A percentile compares a stretch with the other conserved stretches of the same genome.
Evolutionary conservation across 1,140 invertebrate species (phyloP).

Genomic region (Triops cancriformis): DNA sequence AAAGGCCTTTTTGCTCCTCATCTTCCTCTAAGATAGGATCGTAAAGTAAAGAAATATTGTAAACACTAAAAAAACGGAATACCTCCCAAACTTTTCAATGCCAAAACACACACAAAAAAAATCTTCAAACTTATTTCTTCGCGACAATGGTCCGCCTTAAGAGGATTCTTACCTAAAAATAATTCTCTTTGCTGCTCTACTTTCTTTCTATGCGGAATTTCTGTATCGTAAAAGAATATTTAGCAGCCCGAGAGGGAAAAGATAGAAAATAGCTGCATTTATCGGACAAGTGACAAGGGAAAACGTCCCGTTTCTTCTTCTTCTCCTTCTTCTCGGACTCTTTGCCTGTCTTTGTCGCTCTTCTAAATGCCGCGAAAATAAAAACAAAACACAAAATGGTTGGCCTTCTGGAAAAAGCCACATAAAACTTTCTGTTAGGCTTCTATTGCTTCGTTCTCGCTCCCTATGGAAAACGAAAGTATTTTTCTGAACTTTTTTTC

Average conservation of each 20-base stretch:
- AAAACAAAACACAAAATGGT: conserved; percentile 10
- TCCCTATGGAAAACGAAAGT: too few relatives aligned
- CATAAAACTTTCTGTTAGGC: too few relatives aligned
- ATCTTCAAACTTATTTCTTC: background rate
- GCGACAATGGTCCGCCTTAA: background rate
- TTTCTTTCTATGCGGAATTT: too few relatives aligned
- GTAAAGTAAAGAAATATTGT: background rate
- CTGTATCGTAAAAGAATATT: background rate
- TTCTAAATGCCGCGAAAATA: background rate
- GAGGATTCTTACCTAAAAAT: background rate
- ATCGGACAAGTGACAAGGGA: background rate
- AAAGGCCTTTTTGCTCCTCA: background rate
- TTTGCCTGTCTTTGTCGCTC: background rate
- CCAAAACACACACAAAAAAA: too few relatives aligned
- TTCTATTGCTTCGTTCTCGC: too few relatives aligned
- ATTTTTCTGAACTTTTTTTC: too few relatives aligned
- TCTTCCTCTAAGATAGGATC: background rate
- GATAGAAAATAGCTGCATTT: background rate
- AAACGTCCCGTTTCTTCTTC: conserved; percentile 6
- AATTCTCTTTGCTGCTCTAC: background rate
- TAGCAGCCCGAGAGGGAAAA: background rate
- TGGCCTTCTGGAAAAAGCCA: too few relatives aligned
- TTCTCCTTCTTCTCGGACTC: background rate
- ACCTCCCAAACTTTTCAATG: too few relatives aligned
- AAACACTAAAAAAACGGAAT: background rate